A percentile compares a stretch with the other conserved stretches of the same genome.
phyloP scores from a whole-genome alignment of 2,888 invertebrate species.

The Augiades crinisus region DNA sequence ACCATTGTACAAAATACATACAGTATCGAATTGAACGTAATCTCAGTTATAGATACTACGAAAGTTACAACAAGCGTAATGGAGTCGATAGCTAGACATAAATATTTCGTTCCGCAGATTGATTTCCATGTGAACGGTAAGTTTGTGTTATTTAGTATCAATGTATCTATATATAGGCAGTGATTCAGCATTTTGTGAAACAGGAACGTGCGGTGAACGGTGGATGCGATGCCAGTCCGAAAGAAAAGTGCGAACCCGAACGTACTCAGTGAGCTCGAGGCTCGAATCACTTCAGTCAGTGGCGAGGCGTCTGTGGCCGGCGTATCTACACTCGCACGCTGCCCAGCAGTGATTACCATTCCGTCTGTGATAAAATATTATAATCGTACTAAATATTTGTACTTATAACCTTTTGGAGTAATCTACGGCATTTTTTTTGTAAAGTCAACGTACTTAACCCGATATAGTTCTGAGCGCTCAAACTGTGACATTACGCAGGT shows the following conservation, averaged over 20 bases:
- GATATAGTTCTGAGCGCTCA: neutral
- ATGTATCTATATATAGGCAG: neutral
- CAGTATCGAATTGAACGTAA: no score
- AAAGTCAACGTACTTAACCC: neutral
- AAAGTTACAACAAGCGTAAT: neutral
- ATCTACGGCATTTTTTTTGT: neutral
- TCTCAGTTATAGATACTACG: no score
- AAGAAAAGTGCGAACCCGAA: neutral
- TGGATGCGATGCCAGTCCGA: neutral
- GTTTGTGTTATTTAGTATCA: no score
- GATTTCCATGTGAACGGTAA: neutral
- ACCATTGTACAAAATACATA: no score
- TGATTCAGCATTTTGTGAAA: slow-evolving; percentile 3
- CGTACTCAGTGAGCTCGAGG: neutral
- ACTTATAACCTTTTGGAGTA: neutral
- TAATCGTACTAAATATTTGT: neutral
- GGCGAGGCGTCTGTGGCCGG: slow-evolving; percentile 7
- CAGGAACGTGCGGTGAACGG: neutral
- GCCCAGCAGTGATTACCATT: slow-evolving; percentile 14
- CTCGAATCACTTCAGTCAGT: slow-evolving; percentile 14
- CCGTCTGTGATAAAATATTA: slow-evolving; percentile 20
- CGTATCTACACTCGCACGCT: neutral
- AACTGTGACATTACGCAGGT: neutral
- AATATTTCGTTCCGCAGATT: neutral
- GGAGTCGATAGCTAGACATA: neutral